These are phyloP conservation scores for Cebus imitator DNA, from an alignment of 2,113 vertebrate species.

Conservation along the genomic window DNA sequence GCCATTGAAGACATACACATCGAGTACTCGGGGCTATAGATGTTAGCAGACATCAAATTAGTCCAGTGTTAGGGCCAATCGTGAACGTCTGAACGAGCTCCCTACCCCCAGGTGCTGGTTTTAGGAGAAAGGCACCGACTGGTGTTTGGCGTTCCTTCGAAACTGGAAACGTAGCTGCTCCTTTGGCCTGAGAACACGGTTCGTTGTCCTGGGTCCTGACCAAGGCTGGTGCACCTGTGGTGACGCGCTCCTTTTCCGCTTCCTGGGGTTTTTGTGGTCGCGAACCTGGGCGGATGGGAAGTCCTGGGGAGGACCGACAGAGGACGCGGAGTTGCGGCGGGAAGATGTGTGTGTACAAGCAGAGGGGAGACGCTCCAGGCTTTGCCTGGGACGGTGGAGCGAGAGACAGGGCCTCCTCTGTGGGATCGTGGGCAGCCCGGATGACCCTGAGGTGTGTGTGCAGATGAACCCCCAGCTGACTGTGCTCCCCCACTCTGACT, in stretches of 20 bases:
- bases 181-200: background rate
- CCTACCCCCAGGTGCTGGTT: background rate
- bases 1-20: background rate
- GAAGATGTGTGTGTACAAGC: background rate
- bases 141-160: background rate
- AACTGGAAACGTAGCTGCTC: background rate
- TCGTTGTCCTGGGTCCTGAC: background rate
- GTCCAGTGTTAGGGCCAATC: background rate
- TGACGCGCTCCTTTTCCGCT: background rate
- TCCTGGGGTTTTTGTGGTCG: background rate
- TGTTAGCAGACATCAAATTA: background rate
- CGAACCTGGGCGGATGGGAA: background rate
- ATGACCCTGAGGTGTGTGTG: background rate
- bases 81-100: background rate
- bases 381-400: background rate
- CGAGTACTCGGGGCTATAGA: rapidly evolving
- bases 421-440: background rate
- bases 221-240: background rate
- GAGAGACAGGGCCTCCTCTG: background rate
- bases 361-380: background rate
- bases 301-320: background rate
- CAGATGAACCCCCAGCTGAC: background rate
- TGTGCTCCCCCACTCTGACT: background rate
- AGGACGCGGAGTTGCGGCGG: background rate
- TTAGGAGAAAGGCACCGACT: background rate